phyloP scores from a whole-genome alignment of 2,888 invertebrate species.

The Penaeus monodon region DNA sequence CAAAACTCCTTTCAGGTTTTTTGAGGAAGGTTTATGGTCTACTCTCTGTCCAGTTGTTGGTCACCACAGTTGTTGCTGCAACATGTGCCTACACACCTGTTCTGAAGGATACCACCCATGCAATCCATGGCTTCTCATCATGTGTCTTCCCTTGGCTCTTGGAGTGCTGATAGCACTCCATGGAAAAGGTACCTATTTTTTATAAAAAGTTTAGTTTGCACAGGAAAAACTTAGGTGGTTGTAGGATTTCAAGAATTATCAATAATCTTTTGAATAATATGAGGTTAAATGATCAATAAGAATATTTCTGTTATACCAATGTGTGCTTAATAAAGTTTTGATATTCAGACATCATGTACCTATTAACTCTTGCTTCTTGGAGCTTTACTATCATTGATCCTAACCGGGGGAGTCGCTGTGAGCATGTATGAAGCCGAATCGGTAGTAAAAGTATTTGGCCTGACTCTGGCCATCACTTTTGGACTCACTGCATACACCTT shows the following conservation, averaged over 20 bases:
- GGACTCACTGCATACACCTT: conserved; percentile 86
- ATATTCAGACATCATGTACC: conserved; percentile 76
- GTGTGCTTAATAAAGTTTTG: not conserved
- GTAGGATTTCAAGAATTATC: not conserved
- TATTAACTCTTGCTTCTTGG: conserved; percentile 81
- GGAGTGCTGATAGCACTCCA: conserved; percentile 79
- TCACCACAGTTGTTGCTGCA: conserved; percentile 72
- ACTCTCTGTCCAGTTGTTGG: conserved; percentile 81
- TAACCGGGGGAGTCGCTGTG: conserved; percentile 83
- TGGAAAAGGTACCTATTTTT: conserved; percentile 74
- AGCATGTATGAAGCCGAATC: conserved; percentile 82
- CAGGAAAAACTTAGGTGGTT: too few relatives aligned
- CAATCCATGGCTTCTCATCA: conserved; percentile 76
- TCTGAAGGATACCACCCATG: conserved; percentile 63
- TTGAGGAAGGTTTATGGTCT: conserved; percentile 89
- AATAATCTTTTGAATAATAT: not conserved
- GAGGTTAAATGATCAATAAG: too few relatives aligned
- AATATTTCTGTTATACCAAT: too few relatives aligned
- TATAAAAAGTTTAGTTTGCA: not conserved
- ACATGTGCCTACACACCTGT: conserved; percentile 65
- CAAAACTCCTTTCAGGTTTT: conserved; percentile 73
- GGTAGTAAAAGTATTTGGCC: conserved; percentile 82
- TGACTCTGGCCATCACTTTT: conserved; percentile 82
- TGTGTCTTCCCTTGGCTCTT: conserved; percentile 78
- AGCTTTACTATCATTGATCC: conserved; percentile 79